phyloP scores from a whole-genome alignment of 2,888 invertebrate genomes.

The Clitarchus hookeri region DNA sequence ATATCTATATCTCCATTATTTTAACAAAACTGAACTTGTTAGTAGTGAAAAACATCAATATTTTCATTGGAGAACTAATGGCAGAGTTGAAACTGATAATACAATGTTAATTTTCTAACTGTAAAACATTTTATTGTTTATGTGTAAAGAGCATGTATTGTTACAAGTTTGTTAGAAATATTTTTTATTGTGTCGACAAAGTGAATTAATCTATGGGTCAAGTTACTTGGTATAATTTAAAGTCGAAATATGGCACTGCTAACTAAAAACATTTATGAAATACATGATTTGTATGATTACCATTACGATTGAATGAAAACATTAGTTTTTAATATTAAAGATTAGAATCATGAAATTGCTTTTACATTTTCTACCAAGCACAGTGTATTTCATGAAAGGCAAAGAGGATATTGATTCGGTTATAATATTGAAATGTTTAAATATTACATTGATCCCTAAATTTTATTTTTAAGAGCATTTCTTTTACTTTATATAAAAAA shows the following conservation, averaged over 20 bases:
- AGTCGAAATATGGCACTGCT: not conserved
- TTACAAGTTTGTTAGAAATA: not conserved
- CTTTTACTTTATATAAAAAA: slow-evolving; percentile 9
- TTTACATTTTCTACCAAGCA: slow-evolving; percentile 23
- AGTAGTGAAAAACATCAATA: no score
- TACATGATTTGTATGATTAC: not conserved
- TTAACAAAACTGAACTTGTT: no score
- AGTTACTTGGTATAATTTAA: not conserved
- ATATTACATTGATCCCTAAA: slow-evolving; percentile 27
- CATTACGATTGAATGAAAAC: not conserved
- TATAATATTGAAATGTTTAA: not conserved
- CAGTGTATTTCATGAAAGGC: slow-evolving; percentile 19
- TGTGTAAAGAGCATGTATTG: not conserved
- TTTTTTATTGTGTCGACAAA: not conserved
- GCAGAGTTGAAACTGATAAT: no score
- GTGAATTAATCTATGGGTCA: not conserved
- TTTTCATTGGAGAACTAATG: no score
- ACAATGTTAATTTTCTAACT: not conserved
- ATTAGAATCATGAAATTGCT: slow-evolving; percentile 14
- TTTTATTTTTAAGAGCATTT: slow-evolving; percentile 16
- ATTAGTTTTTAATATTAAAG: slow-evolving; percentile 6
- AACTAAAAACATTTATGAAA: not conserved
- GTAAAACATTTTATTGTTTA: not conserved
- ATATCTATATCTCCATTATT: no score
- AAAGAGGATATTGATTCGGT: slow-evolving; percentile 22